Evolutionary conservation across 2,113 vertebrate species (phyloP).

Genomic region (Bothrops jararaca): DNA sequence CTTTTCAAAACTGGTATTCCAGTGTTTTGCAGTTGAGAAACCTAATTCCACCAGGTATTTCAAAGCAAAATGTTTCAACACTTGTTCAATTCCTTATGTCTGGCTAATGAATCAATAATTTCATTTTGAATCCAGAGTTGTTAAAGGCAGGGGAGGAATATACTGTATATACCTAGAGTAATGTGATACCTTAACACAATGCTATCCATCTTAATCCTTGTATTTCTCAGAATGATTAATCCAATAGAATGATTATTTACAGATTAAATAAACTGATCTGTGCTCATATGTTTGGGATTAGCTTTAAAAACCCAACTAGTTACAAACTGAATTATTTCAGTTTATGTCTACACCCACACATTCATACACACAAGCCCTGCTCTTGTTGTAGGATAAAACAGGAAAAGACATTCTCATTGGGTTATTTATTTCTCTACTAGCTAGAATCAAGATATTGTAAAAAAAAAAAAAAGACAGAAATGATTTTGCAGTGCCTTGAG

Average conservation of each 20-base stretch:
- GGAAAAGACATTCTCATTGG: not conserved
- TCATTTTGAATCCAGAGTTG: not conserved
- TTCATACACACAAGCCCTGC: not conserved
- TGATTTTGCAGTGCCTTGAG: not conserved
- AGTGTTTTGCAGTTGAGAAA: constrained; percentile 9
- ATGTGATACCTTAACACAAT: not conserved
- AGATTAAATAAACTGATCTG: not conserved
- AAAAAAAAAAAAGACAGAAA: not conserved
- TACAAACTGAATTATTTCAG: not conserved
- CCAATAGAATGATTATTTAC: not conserved
- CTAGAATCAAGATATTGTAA: not conserved
- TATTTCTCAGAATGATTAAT: not conserved
- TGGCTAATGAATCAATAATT: constrained; percentile 10
- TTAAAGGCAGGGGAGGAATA: not conserved
- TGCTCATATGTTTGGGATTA: not conserved
- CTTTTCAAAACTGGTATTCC: constrained; percentile 25
- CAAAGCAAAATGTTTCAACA: constrained; percentile 9
- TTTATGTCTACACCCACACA: not conserved
- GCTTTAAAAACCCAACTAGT: not conserved
- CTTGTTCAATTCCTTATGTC: not conserved
- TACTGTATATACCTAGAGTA: not conserved
- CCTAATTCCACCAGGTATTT: constrained; percentile 23
- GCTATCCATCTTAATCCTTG: not conserved
- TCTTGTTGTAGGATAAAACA: not conserved
- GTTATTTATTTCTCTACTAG: not conserved